Evolutionary conservation across 2,797 vertebrate species (phyloP), one percentile per base, ranked within the genome.

Genomic region (Chelidonichthys spinosus): DNA sequence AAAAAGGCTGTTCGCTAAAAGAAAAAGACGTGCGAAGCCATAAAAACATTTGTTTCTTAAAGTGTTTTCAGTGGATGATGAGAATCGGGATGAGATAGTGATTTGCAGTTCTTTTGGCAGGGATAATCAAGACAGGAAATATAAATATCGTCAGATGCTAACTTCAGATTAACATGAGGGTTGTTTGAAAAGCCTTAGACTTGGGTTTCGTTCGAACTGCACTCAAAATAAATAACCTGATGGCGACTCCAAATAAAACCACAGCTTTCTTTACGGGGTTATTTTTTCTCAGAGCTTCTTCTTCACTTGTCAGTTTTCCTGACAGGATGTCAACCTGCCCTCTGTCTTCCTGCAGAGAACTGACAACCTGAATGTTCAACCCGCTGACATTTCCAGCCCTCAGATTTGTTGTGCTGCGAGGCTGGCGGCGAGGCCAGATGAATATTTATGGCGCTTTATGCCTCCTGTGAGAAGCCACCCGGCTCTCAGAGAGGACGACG

Each of bases 351-450:
- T 25, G 64, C 61, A 0, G 72, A 64, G 44, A 56, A 1, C 47
- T 15, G 76, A 69, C 76, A 60, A 43, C 68, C 77, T 35, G 11
- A 46, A 72, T 1, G 53, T 15, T 72, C 50, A 17, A 56, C 77
- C 75, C 33, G 32, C 55, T 84, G 87, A 88, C 87, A 89, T 82
- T 75, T 85, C 33, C 86, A 78, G 83, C 54, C 79, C 84, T 83
- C 64, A 40, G 65, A 84, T 79, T 79, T 87, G 81, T 72, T 81
- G 74, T 50, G 76, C 70, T 53, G 76, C 52, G n/a, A 62, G 58
- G 71, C 72, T 74, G 85, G 82, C 84, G 71, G 83, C 14, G 43
- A 85, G 78, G 62, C 42, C 66, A 1, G 58, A 85, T 89, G 68
- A 88, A 89, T 87, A 91, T 91, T 85, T 72, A 89, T 85, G 78